These are phyloP conservation scores for Scotopteryx bipunctaria DNA, from an alignment of 2,888 invertebrate genomes.

Conservation along the genomic window DNA sequence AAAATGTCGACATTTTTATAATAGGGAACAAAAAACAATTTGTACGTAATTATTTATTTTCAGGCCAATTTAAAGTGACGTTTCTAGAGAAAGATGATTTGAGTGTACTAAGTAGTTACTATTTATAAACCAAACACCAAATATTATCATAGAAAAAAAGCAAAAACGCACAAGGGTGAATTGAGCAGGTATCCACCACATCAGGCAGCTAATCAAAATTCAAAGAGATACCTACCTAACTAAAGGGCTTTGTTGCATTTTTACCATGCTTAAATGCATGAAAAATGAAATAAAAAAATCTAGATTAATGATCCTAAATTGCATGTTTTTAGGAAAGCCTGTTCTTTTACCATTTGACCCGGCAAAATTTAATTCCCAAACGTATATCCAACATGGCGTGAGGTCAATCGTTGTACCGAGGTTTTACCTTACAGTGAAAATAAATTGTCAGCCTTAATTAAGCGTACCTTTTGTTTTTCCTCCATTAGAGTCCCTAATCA, in stretches of 20 bases:
- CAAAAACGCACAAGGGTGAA: no score
- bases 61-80: background rate
- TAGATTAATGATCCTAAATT: background rate
- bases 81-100: no score
- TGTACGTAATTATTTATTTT: background rate
- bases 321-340: constrained; percentile 2
- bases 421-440: constrained; percentile 38
- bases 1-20: constrained; percentile 1
- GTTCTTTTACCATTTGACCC: constrained; percentile 19
- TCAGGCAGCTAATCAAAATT: no score
- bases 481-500: constrained; percentile 85
- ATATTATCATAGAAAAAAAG: no score
- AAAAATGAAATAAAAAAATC: background rate
- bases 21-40: background rate
- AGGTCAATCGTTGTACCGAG: constrained; percentile 35
- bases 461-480: constrained; percentile 79
- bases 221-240: no score
- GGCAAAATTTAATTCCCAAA: constrained; percentile 32
- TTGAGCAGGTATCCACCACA: no score
- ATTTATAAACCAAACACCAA: no score
- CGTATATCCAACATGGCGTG: constrained; percentile 32
- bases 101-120: no score
- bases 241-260: no score
- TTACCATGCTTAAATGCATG: no score
- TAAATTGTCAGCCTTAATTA: constrained; percentile 39